phyloP scores from a whole-genome alignment of 2,797 vertebrate species.

The Argya squamiceps region DNA sequence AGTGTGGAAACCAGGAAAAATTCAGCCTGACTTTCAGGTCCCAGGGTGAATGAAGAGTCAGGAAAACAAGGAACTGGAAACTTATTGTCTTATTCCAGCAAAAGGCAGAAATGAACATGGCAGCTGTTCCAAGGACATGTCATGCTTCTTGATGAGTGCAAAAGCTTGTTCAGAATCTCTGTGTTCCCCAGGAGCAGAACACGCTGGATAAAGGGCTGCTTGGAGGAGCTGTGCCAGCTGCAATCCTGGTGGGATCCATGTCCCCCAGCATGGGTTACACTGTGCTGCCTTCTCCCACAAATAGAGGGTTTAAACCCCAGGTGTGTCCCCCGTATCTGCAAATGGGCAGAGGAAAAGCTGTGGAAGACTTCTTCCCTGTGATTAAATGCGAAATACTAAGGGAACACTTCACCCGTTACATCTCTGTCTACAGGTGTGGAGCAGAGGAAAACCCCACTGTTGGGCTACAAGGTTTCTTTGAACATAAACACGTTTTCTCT shows the following conservation, averaged over 20 bases:
- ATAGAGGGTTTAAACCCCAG: background rate
- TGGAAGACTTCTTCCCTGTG: background rate
- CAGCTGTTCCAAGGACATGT: background rate
- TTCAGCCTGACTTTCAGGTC: background rate
- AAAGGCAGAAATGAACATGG: background rate
- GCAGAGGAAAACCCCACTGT: background rate
- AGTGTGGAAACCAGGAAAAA: background rate
- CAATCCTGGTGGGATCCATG: accelerated
- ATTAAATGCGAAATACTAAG: background rate
- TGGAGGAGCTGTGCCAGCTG: background rate
- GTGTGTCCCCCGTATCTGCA: background rate
- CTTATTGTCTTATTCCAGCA: background rate
- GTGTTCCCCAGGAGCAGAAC: background rate
- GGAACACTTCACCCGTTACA: background rate
- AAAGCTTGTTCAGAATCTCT: background rate
- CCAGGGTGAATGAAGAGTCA: background rate
- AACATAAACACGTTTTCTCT: background rate
- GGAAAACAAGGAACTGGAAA: background rate
- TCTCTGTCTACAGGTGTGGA: background rate
- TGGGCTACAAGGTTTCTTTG: background rate
- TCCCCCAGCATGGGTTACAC: background rate
- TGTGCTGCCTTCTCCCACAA: background rate
- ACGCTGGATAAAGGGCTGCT: background rate
- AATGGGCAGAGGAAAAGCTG: background rate
- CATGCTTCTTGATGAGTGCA: background rate